These are phyloP conservation scores for Eupithecia centaureata DNA, from an alignment of 2,888 invertebrate species.

Conservation along the genomic window DNA sequence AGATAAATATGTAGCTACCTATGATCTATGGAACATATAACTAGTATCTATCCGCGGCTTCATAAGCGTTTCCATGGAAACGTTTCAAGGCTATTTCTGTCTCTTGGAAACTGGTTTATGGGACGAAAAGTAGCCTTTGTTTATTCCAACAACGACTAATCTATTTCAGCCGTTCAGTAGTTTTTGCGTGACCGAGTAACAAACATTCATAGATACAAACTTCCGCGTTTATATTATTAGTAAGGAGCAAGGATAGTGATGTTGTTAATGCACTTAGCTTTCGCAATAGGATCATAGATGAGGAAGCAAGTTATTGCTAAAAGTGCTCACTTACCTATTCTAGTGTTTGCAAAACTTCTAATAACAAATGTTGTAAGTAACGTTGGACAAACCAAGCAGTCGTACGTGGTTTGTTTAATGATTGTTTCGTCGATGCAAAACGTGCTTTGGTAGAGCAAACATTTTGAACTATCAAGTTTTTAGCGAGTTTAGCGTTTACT, in stretches of 20 bases:
- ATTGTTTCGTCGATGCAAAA: slow-evolving; percentile 12
- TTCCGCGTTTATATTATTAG: too few relatives aligned
- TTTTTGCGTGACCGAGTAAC: too few relatives aligned
- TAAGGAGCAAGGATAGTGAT: too few relatives aligned
- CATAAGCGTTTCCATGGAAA: too few relatives aligned
- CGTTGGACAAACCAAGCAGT: slow-evolving; percentile 41
- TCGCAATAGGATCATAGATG: slow-evolving; percentile 6
- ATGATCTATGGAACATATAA: slow-evolving; percentile 13
- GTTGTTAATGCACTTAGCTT: slow-evolving; percentile 3
- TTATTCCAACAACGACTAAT: too few relatives aligned
- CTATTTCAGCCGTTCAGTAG: too few relatives aligned
- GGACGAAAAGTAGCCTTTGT: too few relatives aligned
- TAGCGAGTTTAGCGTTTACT: neutral
- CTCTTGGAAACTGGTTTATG: too few relatives aligned
- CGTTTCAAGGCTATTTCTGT: too few relatives aligned
- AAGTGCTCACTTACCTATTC: neutral
- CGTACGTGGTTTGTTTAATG: slow-evolving; percentile 47
- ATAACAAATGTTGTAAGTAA: slow-evolving; percentile 6
- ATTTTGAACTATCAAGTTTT: neutral
- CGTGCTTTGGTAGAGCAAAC: neutral
- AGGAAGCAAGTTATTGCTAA: neutral
- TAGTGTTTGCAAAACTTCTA: slow-evolving; percentile 26
- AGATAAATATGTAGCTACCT: slow-evolving; percentile 30
- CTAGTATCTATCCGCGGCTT: neutral
- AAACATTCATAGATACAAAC: too few relatives aligned